Evolutionary conservation across 2,113 vertebrate genomes (phyloP), one percentile per base, ranked within the genome.

Genomic region (Orthochromis indermauri): DNA sequence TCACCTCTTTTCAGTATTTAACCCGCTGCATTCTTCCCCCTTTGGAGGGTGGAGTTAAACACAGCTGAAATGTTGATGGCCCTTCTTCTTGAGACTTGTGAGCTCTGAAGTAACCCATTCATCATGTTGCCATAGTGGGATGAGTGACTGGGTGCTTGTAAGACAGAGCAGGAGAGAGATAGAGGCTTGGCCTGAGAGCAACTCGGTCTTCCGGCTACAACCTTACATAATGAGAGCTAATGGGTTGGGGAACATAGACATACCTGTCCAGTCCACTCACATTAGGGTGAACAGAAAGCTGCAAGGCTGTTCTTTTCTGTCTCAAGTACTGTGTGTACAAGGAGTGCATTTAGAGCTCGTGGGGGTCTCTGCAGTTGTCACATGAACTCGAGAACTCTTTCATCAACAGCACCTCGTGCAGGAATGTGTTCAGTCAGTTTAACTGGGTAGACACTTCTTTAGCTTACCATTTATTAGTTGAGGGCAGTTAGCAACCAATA

Each of bases 141-240:
- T 68, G 42, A 86, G 83, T 85, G 71, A 89, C 57, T 86, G 86
- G 57, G 37, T 59, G 57, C n/a, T 71, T 81, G 68, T 51, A 63
- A 85, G 84, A 61, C 35, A 37, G 51, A 79, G 73, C 5, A 1
- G 83, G 83, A 26, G 51, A 79, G 45, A n/a, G 7, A 90, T 13
- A 86, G 47, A 84, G 61, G 83, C 76, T 79, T 68, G 55, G n/a
- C 78, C 85, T 57, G 45, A 81, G 85, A 86, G 88, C 24, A 13
- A 73, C 59, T 88, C 26, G 13, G 86, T 47, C 83, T 88, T 89
- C 84, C 57, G n/a, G 78, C 37, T 73, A 40, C 80, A 89, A 90
- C 42, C 47, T 49, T 87, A 51, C 73, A 78, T 93, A 88, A 93
- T 90, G 63, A 91, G 68, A 59, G 71, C 71, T 92, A 91, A 93